Evolutionary conservation across 1,140 invertebrate species (phyloP).

Genomic region (Acyrthosiphon pisum): DNA sequence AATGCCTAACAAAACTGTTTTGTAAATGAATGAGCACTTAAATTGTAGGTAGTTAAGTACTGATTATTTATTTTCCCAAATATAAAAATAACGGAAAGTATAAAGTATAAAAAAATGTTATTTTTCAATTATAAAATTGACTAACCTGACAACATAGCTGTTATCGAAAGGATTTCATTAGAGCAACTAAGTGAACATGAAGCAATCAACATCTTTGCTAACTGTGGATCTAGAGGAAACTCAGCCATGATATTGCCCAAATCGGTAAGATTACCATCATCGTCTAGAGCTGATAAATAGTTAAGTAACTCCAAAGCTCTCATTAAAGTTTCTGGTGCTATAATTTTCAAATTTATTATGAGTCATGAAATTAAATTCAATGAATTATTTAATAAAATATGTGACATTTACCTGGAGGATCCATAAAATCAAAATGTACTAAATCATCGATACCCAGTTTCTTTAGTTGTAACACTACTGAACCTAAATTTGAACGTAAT

Average conservation of each 20-base stretch:
- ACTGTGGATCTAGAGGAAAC: slow-evolving; percentile 97
- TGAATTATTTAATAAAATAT: background rate
- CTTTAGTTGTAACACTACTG: slow-evolving; percentile 97
- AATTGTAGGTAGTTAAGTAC: background rate
- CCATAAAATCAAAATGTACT: slow-evolving; percentile 99
- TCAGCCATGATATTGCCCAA: slow-evolving; percentile 99
- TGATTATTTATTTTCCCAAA: background rate
- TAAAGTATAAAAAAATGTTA: background rate
- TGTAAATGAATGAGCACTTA: background rate
- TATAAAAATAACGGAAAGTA: background rate
- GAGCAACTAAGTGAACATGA: slow-evolving; percentile 97
- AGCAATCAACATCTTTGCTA: slow-evolving; percentile 98
- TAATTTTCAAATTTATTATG: slow-evolving; percentile 58
- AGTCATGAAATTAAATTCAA: background rate
- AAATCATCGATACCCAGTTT: slow-evolving; percentile 99
- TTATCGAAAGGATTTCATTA: slow-evolving; percentile 98
- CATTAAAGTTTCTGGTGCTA: slow-evolving; percentile 99
- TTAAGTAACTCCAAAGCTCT: slow-evolving; percentile 96
- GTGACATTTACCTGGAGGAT: slow-evolving; percentile 78
- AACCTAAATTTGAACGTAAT: slow-evolving; percentile 93
- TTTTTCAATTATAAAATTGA: slow-evolving; percentile 35
- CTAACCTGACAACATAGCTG: slow-evolving; percentile 98
- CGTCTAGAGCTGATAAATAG: slow-evolving; percentile 95
- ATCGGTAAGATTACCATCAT: slow-evolving; percentile 95
- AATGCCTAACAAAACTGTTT: background rate